Base-by-base conservation (phyloP, 1,140 invertebrate genomes). In the Trichonephila inaurata region DNA sequence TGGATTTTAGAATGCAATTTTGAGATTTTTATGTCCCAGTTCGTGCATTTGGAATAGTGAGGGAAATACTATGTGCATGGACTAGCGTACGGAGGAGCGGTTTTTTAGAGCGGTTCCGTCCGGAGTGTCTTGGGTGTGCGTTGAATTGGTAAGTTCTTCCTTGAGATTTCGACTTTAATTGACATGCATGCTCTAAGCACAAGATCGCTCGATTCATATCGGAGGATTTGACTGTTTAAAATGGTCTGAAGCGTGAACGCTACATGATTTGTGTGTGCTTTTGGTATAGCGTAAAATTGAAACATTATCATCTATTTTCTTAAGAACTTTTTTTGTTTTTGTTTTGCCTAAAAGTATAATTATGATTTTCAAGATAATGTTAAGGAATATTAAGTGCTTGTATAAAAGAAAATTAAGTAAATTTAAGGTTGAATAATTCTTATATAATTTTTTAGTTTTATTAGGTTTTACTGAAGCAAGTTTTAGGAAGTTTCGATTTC, bases 121-220 rank as follows among this genome's bases (percentile, higher is more conserved):
- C 24, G 33, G 72, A 77, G 28, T 77, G 24, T 28, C 82, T 83
- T 83, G 82, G 82, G 82, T 19, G 82, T 58, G 8, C 40, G 19
- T 83, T n/a, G 82, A 83, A 21, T 83, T n/a, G 82, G 82, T 83
- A 83, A 83, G 82, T 83, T 19, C 44, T 40, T 83, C 44, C 28
- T 58, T 77, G 14, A 19, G 24, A 19, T 19, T 33, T 83, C 24
- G 21, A 1, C 24, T 60, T 60, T 83, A 58, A 60, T 83, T 83
- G 82, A 83, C 44, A 58, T 83, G 82, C 51, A 51, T 44, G 21
- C 82, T 83, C 28, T 24, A 6, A 58, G 82, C 82, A 19, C 14
- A n/a, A n/a, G 19, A 58, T 58, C 33, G 28, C 33, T 77, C 18
- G 72, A 77, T 40, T 40, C 14, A 6, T 18, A 77, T 77, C 72